Base-by-base conservation (phyloP, 2,113 vertebrate species). In the Thymallus thymallus region DNA sequence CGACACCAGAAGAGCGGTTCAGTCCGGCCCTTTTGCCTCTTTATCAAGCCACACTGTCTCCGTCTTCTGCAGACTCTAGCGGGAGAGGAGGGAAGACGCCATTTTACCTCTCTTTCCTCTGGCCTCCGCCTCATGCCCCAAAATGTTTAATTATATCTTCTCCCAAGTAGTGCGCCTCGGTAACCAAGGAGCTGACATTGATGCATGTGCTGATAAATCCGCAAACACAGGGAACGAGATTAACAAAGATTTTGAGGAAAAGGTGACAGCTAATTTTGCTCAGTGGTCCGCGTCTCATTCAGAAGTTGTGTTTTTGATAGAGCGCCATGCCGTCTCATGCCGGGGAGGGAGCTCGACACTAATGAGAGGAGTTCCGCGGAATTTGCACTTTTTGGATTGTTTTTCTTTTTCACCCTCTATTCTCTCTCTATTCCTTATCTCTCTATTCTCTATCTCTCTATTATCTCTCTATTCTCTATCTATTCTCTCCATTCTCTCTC, bases 71-170 rank as follows among this genome's bases (percentile, higher is more conserved):
- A 84, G 93, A 93, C 91, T 96, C 94, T 94, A 92, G 1, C 14
- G 41, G 45, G 63, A 35, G 63, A 35, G 91, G 91, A 88, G 90
- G 88, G 92, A 96, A 96, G 95, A 96, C 93, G 93, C 91, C 92
- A 91, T 94, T 95, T 96, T 94, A 95, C 95, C 94, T 95, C 95
- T 94, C 94, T 74, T 32, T 75, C 75, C 32, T 75, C 78, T n/a
- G n/a, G n/a, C 76, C 12, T 66, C 76, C 45, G 45, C 46, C 56
- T 71, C 93, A 94, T 94, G 94, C 95, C 96, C 97, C 98, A 99
- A 99, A 96, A 97, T 98, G 98, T 93, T 99, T 98, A 98, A 99
- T 99, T 98, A 98, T 97, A 98, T 98, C 96, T 98, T 94, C 96
- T 96, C 94, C 94, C 94, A 96, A 95, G 94, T 95, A 95, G 91